Base-by-base conservation (phyloP, 2,797 vertebrate species). In the Acanthurus tractus region DNA sequence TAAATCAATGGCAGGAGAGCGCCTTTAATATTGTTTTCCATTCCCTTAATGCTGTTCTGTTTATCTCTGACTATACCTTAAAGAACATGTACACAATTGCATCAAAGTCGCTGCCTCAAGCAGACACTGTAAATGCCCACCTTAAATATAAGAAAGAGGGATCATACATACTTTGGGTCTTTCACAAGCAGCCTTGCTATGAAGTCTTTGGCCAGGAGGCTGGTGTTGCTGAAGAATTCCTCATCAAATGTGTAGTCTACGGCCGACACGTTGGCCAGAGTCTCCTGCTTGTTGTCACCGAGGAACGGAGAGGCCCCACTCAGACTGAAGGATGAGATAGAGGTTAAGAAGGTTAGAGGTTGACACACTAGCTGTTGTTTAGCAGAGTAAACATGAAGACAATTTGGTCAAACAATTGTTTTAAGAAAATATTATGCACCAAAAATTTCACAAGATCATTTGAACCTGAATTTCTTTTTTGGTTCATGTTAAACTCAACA, bases 281-380 rank as follows among this genome's bases (percentile, higher is more conserved):
- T 99, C 95, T 99, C 98, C 92, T 99, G 98, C 83, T 99, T 99
- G 88, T 96, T 97, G 87, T 99, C 98, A 34, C 98, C 98, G 79
- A 99, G 96, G 93, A 99, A 99, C 0, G 98, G 98, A 59, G 98
- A 99, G 0, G 98, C 97, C 44, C 98, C 98, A 56, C 98, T 99
- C 46, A 99, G 90, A 29, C 98, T 99, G 87, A 11, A 59, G 50
- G 45, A 38, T 0, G 53, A 36, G 52, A 74, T 15, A 59, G 58
- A 78, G 22, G 5, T 23, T 1, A 58, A 63, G 0, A 13, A 17
- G 4, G 53, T 74, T 10, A 50, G 20, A 76, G 34, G 6, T 38
- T 15, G 5, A 12, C 3, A 50, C 18, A 12, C 17, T n/a, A n/a
- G 23, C 25, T 55, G 55, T 0, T 38, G 20, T 10, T 38, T 6